A percentile compares a stretch with the other conserved stretches of the same genome.
Evolutionary conservation across 2,888 invertebrate genomes (phyloP).

Genomic region (Sminthurinus aureus): DNA sequence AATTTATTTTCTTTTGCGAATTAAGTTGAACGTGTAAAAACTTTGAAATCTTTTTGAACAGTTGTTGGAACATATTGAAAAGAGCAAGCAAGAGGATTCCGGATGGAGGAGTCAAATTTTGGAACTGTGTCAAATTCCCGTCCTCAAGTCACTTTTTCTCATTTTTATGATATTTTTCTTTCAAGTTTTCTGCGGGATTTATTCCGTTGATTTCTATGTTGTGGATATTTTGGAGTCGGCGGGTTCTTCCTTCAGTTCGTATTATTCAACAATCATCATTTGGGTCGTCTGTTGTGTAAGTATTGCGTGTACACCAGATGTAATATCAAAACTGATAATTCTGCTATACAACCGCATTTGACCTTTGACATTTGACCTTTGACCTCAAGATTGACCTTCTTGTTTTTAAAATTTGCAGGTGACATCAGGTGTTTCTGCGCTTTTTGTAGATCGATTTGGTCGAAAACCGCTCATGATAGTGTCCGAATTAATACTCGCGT

Average conservation of each 20-base stretch:
- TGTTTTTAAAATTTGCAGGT: slow-evolving; percentile 37
- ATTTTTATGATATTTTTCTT: slow-evolving; percentile 50
- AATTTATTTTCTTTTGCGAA: neutral
- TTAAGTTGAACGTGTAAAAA: neutral
- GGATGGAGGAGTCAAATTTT: neutral
- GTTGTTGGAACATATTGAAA: neutral
- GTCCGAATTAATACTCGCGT: slow-evolving; percentile 50
- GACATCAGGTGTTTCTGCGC: slow-evolving; percentile 46
- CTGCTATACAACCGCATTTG: neutral
- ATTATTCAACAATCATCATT: slow-evolving; percentile 49
- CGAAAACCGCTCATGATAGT: slow-evolving; percentile 50
- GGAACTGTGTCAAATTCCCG: neutral
- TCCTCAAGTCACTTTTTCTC: slow-evolving; percentile 19
- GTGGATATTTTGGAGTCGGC: slow-evolving; percentile 54
- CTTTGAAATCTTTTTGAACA: neutral
- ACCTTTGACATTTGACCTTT: too few species aligned
- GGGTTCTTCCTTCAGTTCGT: slow-evolving; percentile 47
- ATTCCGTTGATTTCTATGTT: slow-evolving; percentile 49
- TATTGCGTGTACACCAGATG: neutral
- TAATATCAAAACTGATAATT: neutral
- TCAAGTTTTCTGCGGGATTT: slow-evolving; percentile 46
- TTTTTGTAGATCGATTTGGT: slow-evolving; percentile 51
- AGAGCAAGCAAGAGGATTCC: neutral
- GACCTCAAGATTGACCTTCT: too few species aligned
- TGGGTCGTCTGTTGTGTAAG: slow-evolving; percentile 52